Evolutionary conservation across 2,113 vertebrate species (phyloP), one percentile per base, ranked within the genome.

Genomic region (Phrynocephalus versicolor): DNA sequence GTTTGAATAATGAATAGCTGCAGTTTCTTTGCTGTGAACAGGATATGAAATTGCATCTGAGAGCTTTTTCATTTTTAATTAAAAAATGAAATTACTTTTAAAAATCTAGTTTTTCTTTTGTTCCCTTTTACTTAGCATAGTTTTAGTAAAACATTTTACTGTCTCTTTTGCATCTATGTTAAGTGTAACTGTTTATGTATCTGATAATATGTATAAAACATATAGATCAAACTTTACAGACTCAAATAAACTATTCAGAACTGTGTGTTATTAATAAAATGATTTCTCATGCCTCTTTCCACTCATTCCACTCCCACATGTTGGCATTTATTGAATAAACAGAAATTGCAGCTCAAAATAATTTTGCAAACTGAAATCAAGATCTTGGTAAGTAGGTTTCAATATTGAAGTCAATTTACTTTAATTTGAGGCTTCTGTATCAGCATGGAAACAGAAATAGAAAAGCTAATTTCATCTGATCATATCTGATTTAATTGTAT

Each of bases 401-500:
- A 92, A 83, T 88, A 94, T 89, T 41, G 75, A 84, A 84, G 85
- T 77, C 94, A 94, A 89, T 92, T 89, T 93, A 78, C 87, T 92
- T 94, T 94, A 92, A 92, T 93, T 90, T 79, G 90, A 60, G 88
- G 90, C 51, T 83, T 89, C 85, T 87, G 85, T 93, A 89, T 89
- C 88, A 95, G 92, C 93, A 90, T 45, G 62, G 79, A 89, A 89
- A 89, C 73, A 92, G 87, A 88, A 89, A 91, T 92, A 86, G 81
- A 90, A 90, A 85, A 90, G 91, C 76, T 92, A 95, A 90, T 94
- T 89, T 93, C 89, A 93, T 94, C 93, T 93, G 88, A 89, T 90
- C 93, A 91, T 80, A 91, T 83, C 60, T 92, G 85, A 94, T 93
- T 92, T 89, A 95, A 95, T 95, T 95, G 93, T 88, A 88, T 30